Conservation (phyloP, 2,797 vertebrate genomes). For the Sebastes minor region DNA sequence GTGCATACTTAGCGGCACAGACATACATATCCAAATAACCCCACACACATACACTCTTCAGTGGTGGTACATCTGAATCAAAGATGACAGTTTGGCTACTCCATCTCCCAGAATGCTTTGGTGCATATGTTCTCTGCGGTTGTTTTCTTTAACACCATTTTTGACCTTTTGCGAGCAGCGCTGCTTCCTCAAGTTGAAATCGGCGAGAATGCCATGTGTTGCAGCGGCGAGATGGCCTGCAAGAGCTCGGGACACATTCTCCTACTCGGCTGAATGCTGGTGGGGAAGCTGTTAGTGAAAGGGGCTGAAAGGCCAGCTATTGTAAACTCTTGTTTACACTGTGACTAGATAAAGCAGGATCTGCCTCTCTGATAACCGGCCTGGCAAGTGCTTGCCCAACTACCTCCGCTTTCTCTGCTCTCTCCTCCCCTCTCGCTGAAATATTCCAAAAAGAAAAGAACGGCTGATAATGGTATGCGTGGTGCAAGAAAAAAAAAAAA, state of each 20-base stretch:
- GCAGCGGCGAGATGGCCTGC: constrained; percentile 47
- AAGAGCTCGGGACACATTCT: constrained; percentile 58
- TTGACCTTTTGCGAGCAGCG: constrained; percentile 66
- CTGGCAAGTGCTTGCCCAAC: constrained; percentile 60
- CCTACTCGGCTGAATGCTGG: constrained; percentile 51
- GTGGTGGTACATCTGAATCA: constrained; percentile 66
- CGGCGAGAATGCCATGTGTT: constrained; percentile 52
- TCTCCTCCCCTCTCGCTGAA: constrained; percentile 52
- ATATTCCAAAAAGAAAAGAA: constrained; percentile 78
- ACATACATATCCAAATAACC: constrained; percentile 66
- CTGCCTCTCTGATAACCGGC: constrained; percentile 71
- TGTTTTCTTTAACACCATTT: constrained; percentile 73
- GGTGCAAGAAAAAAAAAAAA: constrained; percentile 31
- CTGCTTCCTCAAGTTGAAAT: constrained; percentile 52
- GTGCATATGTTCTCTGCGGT: constrained; percentile 56
- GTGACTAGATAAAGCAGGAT: constrained; percentile 78
- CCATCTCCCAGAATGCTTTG: constrained; percentile 71
- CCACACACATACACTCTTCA: constrained; percentile 46
- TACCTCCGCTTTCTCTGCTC: constrained; percentile 46
- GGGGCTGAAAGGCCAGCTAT: constrained; percentile 65
- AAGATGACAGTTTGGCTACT: constrained; percentile 69
- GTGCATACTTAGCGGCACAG: constrained; percentile 63
- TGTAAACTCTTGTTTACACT: constrained; percentile 76
- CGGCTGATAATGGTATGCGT: constrained; percentile 78
- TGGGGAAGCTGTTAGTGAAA: constrained; percentile 56